Percentiles rank a stretch among this genome's conserved stretches.
Conservation (phyloP, 2,888 invertebrate species). For the Campoplex capitator region DNA sequence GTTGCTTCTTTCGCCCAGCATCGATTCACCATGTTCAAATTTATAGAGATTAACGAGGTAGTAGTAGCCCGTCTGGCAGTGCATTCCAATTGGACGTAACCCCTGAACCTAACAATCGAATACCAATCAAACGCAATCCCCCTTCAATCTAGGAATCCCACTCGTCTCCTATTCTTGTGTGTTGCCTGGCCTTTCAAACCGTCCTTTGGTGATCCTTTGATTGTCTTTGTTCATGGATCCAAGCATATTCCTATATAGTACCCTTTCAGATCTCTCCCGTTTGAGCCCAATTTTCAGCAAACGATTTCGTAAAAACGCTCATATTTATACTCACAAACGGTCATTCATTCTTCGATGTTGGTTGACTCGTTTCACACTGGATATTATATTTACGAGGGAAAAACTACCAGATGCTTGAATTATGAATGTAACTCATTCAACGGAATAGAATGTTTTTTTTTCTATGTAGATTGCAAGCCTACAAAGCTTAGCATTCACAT, state of each 20-base stretch:
- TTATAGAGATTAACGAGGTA: constrained; percentile 68
- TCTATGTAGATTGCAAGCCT: background rate
- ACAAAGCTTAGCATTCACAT: background rate
- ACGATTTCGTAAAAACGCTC: background rate
- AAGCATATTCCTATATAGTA: background rate
- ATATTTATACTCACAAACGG: background rate
- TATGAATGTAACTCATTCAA: background rate
- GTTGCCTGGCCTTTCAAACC: constrained; percentile 32
- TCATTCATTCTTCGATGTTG: background rate
- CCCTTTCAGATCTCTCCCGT: constrained; percentile 27
- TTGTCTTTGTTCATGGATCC: constrained; percentile 45
- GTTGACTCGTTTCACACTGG: constrained; percentile 22
- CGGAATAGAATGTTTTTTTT: background rate
- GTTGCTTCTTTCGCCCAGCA: constrained; percentile 5
- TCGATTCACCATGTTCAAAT: constrained; percentile 54
- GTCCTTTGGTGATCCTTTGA: constrained; percentile 17
- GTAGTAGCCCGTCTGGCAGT: constrained; percentile 70
- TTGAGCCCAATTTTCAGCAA: constrained; percentile 1
- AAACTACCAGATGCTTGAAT: background rate
- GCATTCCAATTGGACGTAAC: constrained; percentile 80
- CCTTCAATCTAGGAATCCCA: constrained; percentile 20
- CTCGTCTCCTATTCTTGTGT: constrained; percentile 36
- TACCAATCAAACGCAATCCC: constrained; percentile 77
- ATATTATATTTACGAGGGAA: background rate
- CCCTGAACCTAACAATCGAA: constrained; percentile 80